Evolutionary conservation across 2,113 vertebrate species (phyloP), one percentile per base, ranked within the genome.

Genomic region (Ammospiza nelsoni): DNA sequence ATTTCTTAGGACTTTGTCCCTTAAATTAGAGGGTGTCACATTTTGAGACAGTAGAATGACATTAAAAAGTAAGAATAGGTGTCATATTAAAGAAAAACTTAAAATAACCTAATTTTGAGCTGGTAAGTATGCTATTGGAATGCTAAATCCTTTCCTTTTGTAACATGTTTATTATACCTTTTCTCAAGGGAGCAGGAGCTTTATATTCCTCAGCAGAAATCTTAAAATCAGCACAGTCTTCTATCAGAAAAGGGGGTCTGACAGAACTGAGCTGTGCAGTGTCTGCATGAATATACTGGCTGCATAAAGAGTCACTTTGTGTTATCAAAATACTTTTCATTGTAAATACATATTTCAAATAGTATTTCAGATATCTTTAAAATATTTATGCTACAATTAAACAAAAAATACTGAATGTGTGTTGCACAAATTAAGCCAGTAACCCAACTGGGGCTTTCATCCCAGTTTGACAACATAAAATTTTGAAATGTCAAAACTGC

Each of bases 331-430:
- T 52, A 78, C 20, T 7, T 72, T 77, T 67, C 43, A 69, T 59
- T 57, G 37, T 65, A 91, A 94, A 93, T 84, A 92, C n/a, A 75
- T 74, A 81, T 89, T 82, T 84, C 65, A 93, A 54, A 68, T 91
- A 71, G 31, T 61, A 44, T 87, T 94, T 89, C 69, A 75, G 44
- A 43, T 84, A 67, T 6, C 23, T 79, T 90, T 90, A 66, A 95
- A 95, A 92, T 93, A 93, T 88, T 93, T 65, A 93, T 84, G 55
- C 51, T 74, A 68, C 39, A 80, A 92, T 94, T 88, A 93, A 83
- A 59, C 29, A 39, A 69, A 88, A 93, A 93, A 90, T 51, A 79
- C 24, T 57, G 90, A 66, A 84, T 6, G 18, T 9, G 15, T 46
- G 35, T 76, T 90, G 83, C 37, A 77, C 43, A 90, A 93, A 86